Evolutionary conservation across 2,797 vertebrate species (phyloP), one percentile per base, ranked within the genome.

Genomic region (Neosalanx taihuensis): DNA sequence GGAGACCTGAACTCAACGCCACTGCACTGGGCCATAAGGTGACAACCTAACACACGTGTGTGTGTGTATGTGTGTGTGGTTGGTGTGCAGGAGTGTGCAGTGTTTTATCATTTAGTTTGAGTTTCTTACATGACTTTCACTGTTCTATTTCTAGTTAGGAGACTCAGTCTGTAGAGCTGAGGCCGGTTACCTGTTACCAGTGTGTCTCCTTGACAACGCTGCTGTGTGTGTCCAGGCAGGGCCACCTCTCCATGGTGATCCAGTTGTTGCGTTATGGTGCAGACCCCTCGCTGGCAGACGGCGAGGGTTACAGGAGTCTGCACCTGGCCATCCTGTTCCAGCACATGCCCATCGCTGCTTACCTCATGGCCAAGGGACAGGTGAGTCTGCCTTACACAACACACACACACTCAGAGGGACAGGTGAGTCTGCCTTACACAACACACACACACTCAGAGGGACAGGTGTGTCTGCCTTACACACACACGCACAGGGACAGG

Each of bases 21-120:
- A n/a, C 95, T 99, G 78, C 98, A 99, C 78, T 99, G 98, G 98
- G 96, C 97, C 26, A 90, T 97, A 80, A 94, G 98, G 97, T 99
- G 88, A 83, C 5, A 6, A n/a, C 51, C 18, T 17, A 53, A 53
- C 13, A 1, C 17, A 15, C 26, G 7, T 17, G 68, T 76, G 30
- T 62, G 37, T 9, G 37, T 41, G 35, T 37, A 7, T 1, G 23
- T 53, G 7, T 26, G 68, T 76, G 30, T 62, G 13, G 3, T 15
- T 17, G 49, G 51, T 53, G 4, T 18, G 51, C 2, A 17, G 51
- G 4, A 17, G 18, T 56, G 6, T 56, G 51, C 17, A 6, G 18
- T 7, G 51, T n/a, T 56, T 56, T 56, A 56, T n/a, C 18, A 17
- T 56, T 56, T 3, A 53, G 18, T 56, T 6, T 7, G 51, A 0